Evolutionary conservation across 2,888 invertebrate genomes (phyloP), one percentile per base, ranked within the genome.

Genomic region (Melanostoma scalare): DNA sequence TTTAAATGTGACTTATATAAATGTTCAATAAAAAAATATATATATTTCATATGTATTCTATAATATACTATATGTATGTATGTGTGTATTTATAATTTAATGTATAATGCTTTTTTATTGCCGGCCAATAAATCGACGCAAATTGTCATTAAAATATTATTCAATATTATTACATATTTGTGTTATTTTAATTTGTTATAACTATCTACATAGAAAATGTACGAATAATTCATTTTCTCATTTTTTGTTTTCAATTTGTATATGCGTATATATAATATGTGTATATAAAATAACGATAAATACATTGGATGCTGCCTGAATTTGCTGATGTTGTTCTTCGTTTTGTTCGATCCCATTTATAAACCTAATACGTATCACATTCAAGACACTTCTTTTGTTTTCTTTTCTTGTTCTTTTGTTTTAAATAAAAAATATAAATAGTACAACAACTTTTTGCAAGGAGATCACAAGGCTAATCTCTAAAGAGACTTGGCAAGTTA

Each of bases 21-120:
- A 84, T 48, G 74, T 79, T 84, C 74, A 75, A 84, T 84, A 84
- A 84, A 84, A 84, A 84, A 84, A 84, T 84, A 84, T 84, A 69
- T 56, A 40, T 69, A 79, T 75, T 79, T 75, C 79, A 74, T 60
- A 71, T 74, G 74, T 81, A 76, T 72, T 63, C 31, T 65, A 72
- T 67, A 65, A 36, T 38, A 67, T 53, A 61, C 42, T 71, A 50
- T 69, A 52, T 71, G 6, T 75, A 52, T 52, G 33, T 44, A 52
- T 67, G 48, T 58, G 38, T 72, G 58, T 50, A 56, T 61, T 67
- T 53, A 60, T 58, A 52, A 53, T 71, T 65, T 48, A 69, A 75
- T 71, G 71, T 82, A 69, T 82, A 77, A 73, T 82, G 75, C 71
- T 77, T 82, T 53, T 60, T 82, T 82, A 84, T 79, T 84, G 84